A percentile compares a stretch with the other conserved stretches of the same genome.
Conservation (phyloP, 2,888 invertebrate genomes). For the Hipparchia sbordonii region DNA sequence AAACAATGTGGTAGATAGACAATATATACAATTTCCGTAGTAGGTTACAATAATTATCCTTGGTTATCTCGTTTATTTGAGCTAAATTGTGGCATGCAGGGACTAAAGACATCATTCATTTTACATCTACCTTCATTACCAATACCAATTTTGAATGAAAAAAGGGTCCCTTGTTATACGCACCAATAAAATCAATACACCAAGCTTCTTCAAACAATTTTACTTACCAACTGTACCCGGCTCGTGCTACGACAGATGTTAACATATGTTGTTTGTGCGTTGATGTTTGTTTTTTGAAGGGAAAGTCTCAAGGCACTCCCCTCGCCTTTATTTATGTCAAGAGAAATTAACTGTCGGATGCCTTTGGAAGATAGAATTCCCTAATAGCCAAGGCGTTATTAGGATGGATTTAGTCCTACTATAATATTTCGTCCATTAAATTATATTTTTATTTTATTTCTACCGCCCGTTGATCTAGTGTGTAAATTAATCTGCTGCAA, state of each 20-base stretch:
- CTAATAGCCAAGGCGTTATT: slow-evolving; percentile 59
- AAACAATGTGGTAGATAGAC: no score
- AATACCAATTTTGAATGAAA: not conserved
- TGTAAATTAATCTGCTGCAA: no score
- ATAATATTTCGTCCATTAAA: slow-evolving; percentile 3
- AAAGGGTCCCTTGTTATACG: not conserved
- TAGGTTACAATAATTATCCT: no score
- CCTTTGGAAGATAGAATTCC: slow-evolving; percentile 65
- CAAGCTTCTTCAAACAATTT: slow-evolving; percentile 41
- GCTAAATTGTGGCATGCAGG: no score
- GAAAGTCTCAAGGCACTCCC: slow-evolving; percentile 50
- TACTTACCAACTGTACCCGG: slow-evolving; percentile 54
- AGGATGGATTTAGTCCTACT: slow-evolving; percentile 40
- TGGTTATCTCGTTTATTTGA: no score
- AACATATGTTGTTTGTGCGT: slow-evolving; percentile 82
- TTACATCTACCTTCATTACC: no score
- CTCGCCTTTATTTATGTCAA: slow-evolving; percentile 78
- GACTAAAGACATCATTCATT: no score
- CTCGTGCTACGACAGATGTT: slow-evolving; percentile 79
- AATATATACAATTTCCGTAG: no score
- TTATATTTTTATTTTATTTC: not conserved
- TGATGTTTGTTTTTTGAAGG: slow-evolving; percentile 77
- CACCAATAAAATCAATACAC: not conserved
- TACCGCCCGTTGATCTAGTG: not conserved
- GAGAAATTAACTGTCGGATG: slow-evolving; percentile 74